phyloP scores from a whole-genome alignment of 2,797 vertebrate genomes.

The Rhabdophis nuchalis region DNA sequence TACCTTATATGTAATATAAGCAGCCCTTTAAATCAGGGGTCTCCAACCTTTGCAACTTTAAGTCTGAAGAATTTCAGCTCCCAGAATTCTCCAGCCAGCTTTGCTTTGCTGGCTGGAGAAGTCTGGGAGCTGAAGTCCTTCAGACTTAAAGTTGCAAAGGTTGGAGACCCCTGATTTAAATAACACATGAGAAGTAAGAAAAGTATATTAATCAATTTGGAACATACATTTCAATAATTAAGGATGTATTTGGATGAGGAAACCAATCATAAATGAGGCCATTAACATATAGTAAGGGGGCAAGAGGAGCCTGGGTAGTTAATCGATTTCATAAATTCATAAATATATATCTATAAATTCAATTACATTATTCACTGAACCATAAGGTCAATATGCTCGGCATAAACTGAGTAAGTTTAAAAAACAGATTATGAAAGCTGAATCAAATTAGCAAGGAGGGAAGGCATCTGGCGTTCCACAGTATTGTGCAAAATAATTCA shows the following conservation, averaged over 20 bases:
- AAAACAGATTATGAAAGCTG: neutral
- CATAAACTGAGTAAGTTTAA: neutral
- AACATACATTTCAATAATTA: slow-evolving; percentile 39
- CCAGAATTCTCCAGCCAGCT: too few species aligned
- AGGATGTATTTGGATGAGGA: slow-evolving; percentile 40
- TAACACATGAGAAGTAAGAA: slow-evolving; percentile 14
- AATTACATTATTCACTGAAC: neutral
- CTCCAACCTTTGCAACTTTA: too few species aligned
- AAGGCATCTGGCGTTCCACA: neutral
- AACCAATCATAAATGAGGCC: neutral
- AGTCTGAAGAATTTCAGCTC: too few species aligned
- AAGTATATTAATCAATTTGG: slow-evolving; percentile 5
- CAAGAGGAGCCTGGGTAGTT: neutral
- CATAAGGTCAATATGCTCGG: neutral
- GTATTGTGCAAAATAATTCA: neutral
- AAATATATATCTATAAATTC: neutral
- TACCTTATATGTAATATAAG: slow-evolving; percentile 13
- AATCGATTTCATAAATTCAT: neutral
- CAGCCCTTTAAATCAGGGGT: slow-evolving; percentile 38
- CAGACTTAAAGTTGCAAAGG: too few species aligned
- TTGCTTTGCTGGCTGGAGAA: too few species aligned
- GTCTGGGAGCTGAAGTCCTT: too few species aligned
- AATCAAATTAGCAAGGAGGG: neutral
- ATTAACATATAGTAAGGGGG: neutral
- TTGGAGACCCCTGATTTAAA: too few species aligned